Evolutionary conservation across 2,113 vertebrate genomes (phyloP).

Genomic region (Panthera leo): DNA sequence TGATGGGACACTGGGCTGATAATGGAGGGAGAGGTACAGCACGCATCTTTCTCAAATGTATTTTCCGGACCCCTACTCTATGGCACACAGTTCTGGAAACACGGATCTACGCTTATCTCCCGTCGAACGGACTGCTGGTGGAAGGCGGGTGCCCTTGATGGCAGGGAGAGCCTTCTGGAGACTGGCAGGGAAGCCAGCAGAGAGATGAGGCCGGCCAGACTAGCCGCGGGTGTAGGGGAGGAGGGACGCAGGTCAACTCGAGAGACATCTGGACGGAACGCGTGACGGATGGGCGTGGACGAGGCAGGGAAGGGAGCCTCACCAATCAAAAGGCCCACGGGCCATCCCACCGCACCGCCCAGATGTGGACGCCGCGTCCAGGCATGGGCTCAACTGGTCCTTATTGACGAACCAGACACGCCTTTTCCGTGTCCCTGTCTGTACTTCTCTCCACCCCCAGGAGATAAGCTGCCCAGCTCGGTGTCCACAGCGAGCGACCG

Average conservation of each 20-base stretch:
- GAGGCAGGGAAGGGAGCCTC: not conserved
- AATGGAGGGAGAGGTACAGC: not conserved
- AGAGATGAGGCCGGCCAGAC: not conserved
- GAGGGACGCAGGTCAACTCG: accelerated
- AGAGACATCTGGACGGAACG: not conserved
- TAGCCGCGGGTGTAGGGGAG: accelerated
- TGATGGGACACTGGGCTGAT: not conserved
- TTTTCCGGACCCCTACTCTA: not conserved
- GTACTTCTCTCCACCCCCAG: not conserved
- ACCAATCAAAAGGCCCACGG: accelerated
- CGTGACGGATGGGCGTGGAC: not conserved
- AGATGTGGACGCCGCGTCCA: accelerated
- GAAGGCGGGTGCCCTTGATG: not conserved
- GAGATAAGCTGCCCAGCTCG: not conserved
- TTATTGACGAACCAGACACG: not conserved
- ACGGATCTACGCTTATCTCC: not conserved
- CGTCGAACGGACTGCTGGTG: no score
- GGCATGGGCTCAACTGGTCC: accelerated
- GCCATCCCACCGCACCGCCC: not conserved
- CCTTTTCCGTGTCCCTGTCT: not conserved
- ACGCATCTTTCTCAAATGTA: not conserved
- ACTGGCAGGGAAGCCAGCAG: not conserved
- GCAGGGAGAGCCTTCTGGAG: not conserved
- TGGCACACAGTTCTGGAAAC: not conserved
- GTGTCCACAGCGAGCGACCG: accelerated